Evolutionary conservation across 2,888 invertebrate genomes (phyloP).

Genomic region (Pyrocoelia pectoralis): DNA sequence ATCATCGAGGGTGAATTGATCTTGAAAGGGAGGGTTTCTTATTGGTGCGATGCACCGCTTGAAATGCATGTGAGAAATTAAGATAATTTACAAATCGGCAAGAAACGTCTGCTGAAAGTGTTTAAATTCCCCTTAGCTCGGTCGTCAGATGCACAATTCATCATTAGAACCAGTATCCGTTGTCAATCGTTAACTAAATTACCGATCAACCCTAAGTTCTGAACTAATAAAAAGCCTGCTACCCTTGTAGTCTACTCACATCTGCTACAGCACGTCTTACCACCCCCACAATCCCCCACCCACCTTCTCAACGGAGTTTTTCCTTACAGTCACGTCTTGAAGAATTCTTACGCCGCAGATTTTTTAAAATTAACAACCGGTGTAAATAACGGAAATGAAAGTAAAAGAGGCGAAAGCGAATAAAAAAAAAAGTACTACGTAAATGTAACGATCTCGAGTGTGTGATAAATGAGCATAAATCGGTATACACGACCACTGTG

Average conservation of each 20-base stretch:
- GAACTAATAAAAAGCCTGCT: conserved; percentile 42
- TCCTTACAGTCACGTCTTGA: conserved; percentile 26
- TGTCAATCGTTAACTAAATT: conserved; percentile 47
- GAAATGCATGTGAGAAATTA: conserved; percentile 16
- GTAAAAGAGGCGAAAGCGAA: background rate
- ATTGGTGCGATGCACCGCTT: conserved; percentile 21
- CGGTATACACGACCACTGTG: conserved; percentile 17
- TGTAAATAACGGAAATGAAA: conserved; percentile 2
- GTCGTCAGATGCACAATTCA: conserved; percentile 39
- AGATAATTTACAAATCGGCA: conserved; percentile 40
- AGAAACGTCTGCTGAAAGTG: conserved; percentile 27
- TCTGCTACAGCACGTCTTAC: conserved; percentile 38
- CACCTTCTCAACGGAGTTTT: conserved; percentile 26
- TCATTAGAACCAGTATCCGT: conserved; percentile 42
- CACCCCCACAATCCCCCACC: conserved; percentile 31
- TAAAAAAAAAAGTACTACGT: conserved; percentile 11
- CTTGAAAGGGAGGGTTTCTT: conserved; percentile 27
- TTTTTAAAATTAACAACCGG: conserved; percentile 14
- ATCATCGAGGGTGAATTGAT: conserved; percentile 37
- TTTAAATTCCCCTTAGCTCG: conserved; percentile 35
- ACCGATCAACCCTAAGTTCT: conserved; percentile 40
- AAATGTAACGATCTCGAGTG: background rate
- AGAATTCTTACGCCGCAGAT: conserved; percentile 18
- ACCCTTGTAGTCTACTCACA: conserved; percentile 36
- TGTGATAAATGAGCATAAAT: conserved; percentile 4